Evolutionary conservation across 2,113 vertebrate genomes (phyloP).

Genomic region (Festucalex cinctus): DNA sequence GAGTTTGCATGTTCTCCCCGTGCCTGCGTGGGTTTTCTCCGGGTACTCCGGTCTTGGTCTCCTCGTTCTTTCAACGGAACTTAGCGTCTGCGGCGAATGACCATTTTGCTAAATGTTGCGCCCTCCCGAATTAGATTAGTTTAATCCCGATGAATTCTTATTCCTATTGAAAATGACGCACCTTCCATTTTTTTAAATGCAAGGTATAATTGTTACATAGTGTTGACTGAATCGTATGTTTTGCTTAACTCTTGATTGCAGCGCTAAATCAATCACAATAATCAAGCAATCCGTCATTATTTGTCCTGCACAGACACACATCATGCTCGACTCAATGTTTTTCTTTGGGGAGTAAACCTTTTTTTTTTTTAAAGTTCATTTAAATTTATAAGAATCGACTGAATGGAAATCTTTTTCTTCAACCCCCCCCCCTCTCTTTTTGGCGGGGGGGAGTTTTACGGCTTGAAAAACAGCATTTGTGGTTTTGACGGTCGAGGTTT

Average conservation of each 20-base stretch:
- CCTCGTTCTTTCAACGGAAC: too few species aligned
- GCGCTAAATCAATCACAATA: slow-evolving; percentile 24
- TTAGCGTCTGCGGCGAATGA: too few species aligned
- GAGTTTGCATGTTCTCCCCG: too few species aligned
- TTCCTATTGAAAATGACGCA: not conserved
- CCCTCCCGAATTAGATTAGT: too few species aligned
- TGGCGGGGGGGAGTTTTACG: slow-evolving; percentile 82
- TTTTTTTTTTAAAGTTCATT: slow-evolving; percentile 84
- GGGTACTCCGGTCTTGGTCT: too few species aligned
- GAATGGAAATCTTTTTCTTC: slow-evolving; percentile 81
- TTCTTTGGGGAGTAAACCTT: slow-evolving; percentile 80
- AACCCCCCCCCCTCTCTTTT: slow-evolving; percentile 48
- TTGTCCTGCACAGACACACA: slow-evolving; percentile 36
- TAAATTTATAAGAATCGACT: slow-evolving; percentile 90
- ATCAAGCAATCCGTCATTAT: slow-evolving; percentile 32
- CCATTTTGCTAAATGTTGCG: too few species aligned
- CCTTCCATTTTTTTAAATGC: not conserved
- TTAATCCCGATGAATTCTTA: too few species aligned
- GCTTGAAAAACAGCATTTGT: slow-evolving; percentile 93
- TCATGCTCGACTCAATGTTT: slow-evolving; percentile 65
- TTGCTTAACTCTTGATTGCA: slow-evolving; percentile 2
- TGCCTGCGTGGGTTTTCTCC: too few species aligned
- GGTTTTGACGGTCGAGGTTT: slow-evolving; percentile 86
- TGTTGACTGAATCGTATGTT: not conserved
- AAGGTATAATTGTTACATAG: not conserved